Evolutionary conservation across 2,113 vertebrate species (phyloP).

Genomic region (Prochilodus magdalenae): DNA sequence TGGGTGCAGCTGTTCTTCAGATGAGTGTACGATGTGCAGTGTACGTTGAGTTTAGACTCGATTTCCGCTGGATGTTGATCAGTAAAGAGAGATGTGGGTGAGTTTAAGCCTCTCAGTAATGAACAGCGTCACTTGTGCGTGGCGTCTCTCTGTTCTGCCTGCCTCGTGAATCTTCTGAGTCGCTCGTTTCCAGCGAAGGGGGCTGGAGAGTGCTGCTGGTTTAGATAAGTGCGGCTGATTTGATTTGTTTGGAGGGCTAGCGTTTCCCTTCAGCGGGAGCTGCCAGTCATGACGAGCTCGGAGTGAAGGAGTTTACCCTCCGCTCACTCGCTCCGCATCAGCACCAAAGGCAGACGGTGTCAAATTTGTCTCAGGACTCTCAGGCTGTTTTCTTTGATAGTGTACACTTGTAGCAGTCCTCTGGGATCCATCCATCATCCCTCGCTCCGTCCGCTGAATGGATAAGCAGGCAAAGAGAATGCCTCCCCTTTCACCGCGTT

Average conservation of each 20-base stretch:
- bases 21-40: too few relatives aligned
- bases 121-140: not conserved
- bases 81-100: too few relatives aligned
- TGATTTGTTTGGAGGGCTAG: not conserved
- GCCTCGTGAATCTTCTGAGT: not conserved
- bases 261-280: too few relatives aligned
- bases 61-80: too few relatives aligned
- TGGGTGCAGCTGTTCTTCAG: too few relatives aligned
- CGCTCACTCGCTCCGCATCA: not conserved
- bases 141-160: not conserved
- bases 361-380: constrained; percentile 19
- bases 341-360: not conserved
- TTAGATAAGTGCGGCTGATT: not conserved
- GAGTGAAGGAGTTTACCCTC: constrained; percentile 8
- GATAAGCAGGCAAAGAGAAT: constrained; percentile 37
- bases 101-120: not conserved
- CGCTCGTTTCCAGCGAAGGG: not conserved
- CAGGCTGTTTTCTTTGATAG: constrained; percentile 23
- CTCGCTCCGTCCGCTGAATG: constrained; percentile 30
- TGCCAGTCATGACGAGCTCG: not conserved
- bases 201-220: not conserved
- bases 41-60: too few relatives aligned
- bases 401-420: constrained; percentile 28
- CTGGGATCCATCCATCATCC: constrained; percentile 39
- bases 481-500: not conserved